Evolutionary conservation across 2,113 vertebrate genomes (phyloP).

Genomic region (Chunga burmeisteri): DNA sequence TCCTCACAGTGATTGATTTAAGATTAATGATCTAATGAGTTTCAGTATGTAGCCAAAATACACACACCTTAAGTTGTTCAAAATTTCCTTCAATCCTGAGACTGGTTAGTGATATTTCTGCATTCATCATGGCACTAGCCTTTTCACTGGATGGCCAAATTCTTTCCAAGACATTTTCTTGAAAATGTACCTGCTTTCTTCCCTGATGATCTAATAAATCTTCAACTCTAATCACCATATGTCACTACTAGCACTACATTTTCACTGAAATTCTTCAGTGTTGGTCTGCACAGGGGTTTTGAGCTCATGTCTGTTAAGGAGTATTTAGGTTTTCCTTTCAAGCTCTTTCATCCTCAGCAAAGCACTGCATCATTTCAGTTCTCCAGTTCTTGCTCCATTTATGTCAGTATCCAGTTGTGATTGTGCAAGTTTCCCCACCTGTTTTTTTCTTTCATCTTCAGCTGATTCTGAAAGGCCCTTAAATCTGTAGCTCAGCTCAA

Average conservation of each 20-base stretch:
- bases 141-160: not conserved
- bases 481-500: not conserved
- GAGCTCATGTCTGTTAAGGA: not conserved
- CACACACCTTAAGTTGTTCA: not conserved
- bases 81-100: not conserved
- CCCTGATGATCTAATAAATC: not conserved
- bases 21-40: not conserved
- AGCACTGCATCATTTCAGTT: not conserved
- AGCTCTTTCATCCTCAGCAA: not conserved
- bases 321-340: not conserved
- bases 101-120: not conserved
- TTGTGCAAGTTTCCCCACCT: not conserved
- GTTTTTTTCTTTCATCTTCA: not conserved
- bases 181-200: not conserved
- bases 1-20: not conserved
- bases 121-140: not conserved
- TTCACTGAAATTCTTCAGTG: not conserved
- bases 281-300: not conserved
- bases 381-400: not conserved
- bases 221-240: not conserved
- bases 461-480: not conserved
- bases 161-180: not conserved
- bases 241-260: not conserved
- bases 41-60: not conserved
- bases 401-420: not conserved